Percentiles rank a stretch among this genome's conserved stretches.
Conservation (phyloP, 1,140 invertebrate genomes). For the Brachionus koreanus region DNA sequence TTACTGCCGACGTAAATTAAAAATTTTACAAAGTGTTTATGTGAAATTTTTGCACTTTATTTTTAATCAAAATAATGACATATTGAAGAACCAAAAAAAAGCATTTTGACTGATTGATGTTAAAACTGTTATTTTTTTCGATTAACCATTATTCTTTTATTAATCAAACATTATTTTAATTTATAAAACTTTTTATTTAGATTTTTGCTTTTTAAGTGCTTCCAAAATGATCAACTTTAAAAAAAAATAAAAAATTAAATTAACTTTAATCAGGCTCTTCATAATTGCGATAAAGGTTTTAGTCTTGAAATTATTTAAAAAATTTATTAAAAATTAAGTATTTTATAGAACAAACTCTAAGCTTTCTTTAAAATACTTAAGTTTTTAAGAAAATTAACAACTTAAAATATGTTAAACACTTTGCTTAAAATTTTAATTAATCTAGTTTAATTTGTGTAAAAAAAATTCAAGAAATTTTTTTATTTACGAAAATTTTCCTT, state of each 20-base stretch:
- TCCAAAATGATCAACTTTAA: neutral
- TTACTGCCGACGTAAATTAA: neutral
- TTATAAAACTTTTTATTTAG: neutral
- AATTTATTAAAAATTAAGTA: too few relatives aligned
- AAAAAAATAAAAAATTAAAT: neutral
- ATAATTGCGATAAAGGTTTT: too few relatives aligned
- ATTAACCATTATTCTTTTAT: neutral
- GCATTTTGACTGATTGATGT: neutral
- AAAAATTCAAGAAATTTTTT: too few relatives aligned
- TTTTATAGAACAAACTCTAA: too few relatives aligned
- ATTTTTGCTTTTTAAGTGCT: neutral
- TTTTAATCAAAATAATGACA: neutral
- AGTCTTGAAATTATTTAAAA: too few relatives aligned
- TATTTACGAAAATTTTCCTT: too few relatives aligned
- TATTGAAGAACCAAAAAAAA: neutral
- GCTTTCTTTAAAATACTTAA: too few relatives aligned
- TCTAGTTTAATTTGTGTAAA: too few relatives aligned
- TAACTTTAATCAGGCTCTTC: too few relatives aligned
- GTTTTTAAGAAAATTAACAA: too few relatives aligned
- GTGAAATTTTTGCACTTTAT: neutral
- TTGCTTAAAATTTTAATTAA: too few relatives aligned
- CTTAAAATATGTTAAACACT: too few relatives aligned
- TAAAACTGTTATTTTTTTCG: slow-evolving; percentile 62
- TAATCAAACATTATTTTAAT: neutral
- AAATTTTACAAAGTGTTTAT: neutral